Conservation (phyloP, 2,113 vertebrate species). For the Protobothrops mucrosquamatus region DNA sequence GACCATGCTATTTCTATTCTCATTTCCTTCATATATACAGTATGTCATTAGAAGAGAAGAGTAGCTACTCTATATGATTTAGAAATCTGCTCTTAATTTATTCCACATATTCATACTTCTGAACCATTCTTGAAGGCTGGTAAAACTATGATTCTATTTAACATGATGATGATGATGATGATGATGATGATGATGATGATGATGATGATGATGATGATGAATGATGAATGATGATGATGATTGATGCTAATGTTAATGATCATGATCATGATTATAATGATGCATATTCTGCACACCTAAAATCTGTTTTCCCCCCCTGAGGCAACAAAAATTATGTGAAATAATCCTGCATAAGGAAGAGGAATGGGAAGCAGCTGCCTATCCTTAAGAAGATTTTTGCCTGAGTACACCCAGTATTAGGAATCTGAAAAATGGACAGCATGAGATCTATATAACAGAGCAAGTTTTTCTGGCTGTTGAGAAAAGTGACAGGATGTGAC, state of each 20-base stretch:
- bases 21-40: background rate
- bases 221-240: too few species aligned
- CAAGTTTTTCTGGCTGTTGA: conserved; percentile 44
- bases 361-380: background rate
- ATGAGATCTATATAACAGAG: conserved; percentile 21
- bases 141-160: background rate
- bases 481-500: conserved; percentile 35
- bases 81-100: background rate
- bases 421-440: conserved; percentile 7
- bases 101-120: background rate
- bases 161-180: background rate
- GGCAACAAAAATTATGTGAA: conserved; percentile 8
- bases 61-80: background rate
- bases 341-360: background rate
- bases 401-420: conserved; percentile 24
- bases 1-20: background rate
- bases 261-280: background rate
- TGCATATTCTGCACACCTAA: background rate
- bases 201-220: too few species aligned
- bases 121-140: background rate
- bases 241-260: too few species aligned
- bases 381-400: background rate
- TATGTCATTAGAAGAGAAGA: background rate
- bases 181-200: background rate
- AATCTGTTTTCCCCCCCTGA: background rate